Conservation (phyloP, 2,113 vertebrate genomes). For the Petroica traversi region DNA sequence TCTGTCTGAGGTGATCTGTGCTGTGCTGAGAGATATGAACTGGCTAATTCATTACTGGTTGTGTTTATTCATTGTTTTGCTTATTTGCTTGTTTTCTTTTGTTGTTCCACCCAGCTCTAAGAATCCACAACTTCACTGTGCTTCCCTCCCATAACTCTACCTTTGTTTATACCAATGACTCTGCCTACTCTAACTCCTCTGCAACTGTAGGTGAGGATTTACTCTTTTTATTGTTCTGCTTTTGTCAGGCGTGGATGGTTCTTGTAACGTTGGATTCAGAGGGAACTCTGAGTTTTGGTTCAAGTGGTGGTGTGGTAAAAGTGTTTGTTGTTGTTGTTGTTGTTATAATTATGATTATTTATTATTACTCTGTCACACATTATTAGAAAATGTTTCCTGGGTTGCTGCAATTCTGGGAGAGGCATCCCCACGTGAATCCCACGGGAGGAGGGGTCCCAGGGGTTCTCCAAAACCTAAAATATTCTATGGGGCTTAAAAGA, state of each 20-base stretch:
- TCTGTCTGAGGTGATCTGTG: no score
- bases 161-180: slow-evolving; percentile 97
- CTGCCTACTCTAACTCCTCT: slow-evolving; percentile 98
- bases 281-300: not conserved
- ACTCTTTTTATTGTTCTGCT: not conserved
- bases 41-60: not conserved
- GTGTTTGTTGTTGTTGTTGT: not conserved
- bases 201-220: slow-evolving; percentile 94
- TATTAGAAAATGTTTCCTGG: not conserved
- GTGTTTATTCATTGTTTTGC: slow-evolving; percentile 63
- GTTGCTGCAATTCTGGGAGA: not conserved
- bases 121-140: slow-evolving; percentile 97
- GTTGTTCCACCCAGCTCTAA: slow-evolving; percentile 84
- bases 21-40: slow-evolving; percentile 68
- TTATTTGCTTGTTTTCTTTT: slow-evolving; percentile 68
- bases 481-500: not conserved
- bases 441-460: fast-evolving
- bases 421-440: not conserved
- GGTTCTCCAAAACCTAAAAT: not conserved
- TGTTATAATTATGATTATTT: not conserved
- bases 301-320: not conserved
- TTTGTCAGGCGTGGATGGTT: slow-evolving; percentile 1
- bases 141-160: slow-evolving; percentile 91
- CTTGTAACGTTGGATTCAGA: not conserved
- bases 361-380: fast-evolving